Evolutionary conservation across 2,888 invertebrate genomes (phyloP).

Genomic region (Anthrax anthrax): DNA sequence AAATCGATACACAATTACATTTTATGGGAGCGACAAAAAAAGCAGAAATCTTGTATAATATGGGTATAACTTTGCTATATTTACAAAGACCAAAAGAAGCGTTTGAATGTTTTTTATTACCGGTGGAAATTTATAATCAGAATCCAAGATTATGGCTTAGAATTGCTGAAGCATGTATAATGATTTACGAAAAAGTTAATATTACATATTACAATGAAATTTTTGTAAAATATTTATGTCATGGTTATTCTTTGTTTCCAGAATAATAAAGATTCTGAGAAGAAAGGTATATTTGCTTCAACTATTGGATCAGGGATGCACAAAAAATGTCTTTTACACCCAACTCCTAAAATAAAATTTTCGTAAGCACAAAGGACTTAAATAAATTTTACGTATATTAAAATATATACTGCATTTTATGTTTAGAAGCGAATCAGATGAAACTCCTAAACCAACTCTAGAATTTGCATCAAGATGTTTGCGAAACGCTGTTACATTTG

Average conservation of each 20-base stretch:
- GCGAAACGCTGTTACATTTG: slow-evolving; percentile 62
- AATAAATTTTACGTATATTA: background rate
- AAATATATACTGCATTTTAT: background rate
- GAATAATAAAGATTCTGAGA: background rate
- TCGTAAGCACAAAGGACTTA: slow-evolving; percentile 19
- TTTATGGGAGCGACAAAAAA: slow-evolving; percentile 25
- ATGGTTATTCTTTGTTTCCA: too few relatives aligned
- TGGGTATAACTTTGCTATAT: slow-evolving; percentile 58
- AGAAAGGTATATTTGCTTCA: slow-evolving; percentile 13
- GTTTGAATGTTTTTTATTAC: slow-evolving; percentile 80
- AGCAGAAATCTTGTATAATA: slow-evolving; percentile 33
- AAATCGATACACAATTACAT: slow-evolving; percentile 23
- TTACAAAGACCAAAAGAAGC: slow-evolving; percentile 69
- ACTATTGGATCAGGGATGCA: slow-evolving; percentile 18
- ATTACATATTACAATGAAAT: background rate
- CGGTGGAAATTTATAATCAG: slow-evolving; percentile 68
- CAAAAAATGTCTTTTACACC: slow-evolving; percentile 18
- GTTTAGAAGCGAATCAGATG: slow-evolving; percentile 39
- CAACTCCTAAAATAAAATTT: slow-evolving; percentile 16
- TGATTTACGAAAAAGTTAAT: slow-evolving; percentile 33
- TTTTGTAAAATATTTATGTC: too few relatives aligned
- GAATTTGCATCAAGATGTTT: slow-evolving; percentile 84
- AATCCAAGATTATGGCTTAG: slow-evolving; percentile 86
- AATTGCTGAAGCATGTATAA: slow-evolving; percentile 84
- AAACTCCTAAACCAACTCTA: slow-evolving; percentile 73